phyloP scores from a whole-genome alignment of 2,888 invertebrate genomes.

The Synergus gifuensis region DNA sequence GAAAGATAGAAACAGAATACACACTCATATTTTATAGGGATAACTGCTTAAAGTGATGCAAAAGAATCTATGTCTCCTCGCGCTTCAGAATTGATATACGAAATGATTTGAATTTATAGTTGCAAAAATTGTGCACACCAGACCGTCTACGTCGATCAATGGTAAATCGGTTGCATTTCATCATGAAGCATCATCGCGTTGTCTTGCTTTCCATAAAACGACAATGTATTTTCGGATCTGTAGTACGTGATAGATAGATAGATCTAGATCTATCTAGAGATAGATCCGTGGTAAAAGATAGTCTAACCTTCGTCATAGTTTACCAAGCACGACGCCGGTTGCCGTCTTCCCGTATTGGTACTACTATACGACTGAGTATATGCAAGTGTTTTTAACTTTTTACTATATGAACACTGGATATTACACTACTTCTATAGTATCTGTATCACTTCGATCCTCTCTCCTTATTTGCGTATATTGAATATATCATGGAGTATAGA shows the following conservation, averaged over 20 bases:
- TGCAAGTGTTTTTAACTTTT: not conserved
- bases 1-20: too few relatives aligned
- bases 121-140: slow-evolving; percentile 60
- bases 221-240: slow-evolving; percentile 42
- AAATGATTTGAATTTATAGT: slow-evolving; percentile 57
- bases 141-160: not conserved
- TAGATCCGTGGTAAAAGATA: slow-evolving; percentile 72
- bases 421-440: not conserved
- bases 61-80: not conserved
- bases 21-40: too few relatives aligned
- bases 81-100: slow-evolving; percentile 60
- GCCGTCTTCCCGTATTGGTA: slow-evolving; percentile 37
- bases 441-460: too few relatives aligned
- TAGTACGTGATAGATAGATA: slow-evolving; percentile 70
- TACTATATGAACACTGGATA: not conserved
- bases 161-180: not conserved
- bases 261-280: too few relatives aligned
- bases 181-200: not conserved
- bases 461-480: too few relatives aligned
- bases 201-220: slow-evolving; percentile 40
- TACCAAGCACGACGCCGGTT: slow-evolving; percentile 75
- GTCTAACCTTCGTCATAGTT: slow-evolving; percentile 76
- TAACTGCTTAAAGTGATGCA: too few relatives aligned
- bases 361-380: not conserved
- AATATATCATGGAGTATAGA: too few relatives aligned